Percentiles rank a stretch among this genome's conserved stretches.
These are phyloP conservation scores for Drosophila paulistorum DNA, from an alignment of 1,140 invertebrate genomes.

Conservation along the genomic window DNA sequence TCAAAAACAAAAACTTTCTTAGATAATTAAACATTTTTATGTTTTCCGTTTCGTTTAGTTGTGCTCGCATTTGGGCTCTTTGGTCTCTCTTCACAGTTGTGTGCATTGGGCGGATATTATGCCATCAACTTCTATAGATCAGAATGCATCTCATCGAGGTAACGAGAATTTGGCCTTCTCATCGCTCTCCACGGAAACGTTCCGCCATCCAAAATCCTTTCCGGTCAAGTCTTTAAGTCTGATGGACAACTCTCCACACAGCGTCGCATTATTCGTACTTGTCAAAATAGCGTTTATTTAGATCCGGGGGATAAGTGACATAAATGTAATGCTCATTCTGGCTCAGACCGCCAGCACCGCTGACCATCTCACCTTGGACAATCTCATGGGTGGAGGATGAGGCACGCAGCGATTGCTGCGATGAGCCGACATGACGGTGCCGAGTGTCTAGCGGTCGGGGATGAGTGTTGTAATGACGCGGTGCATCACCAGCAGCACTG, in stretches of 20 bases:
- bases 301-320: constrained; percentile 92
- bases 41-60: constrained; percentile 32
- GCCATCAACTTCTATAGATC: not conserved
- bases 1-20: constrained; percentile 20
- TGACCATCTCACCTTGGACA: constrained; percentile 69
- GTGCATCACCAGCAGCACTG: constrained; percentile 25
- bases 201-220: constrained; percentile 9
- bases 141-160: not conserved
- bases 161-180: not conserved
- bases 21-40: not conserved
- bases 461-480: constrained; percentile 75
- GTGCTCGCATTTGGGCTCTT: constrained; percentile 38
- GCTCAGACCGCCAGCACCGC: constrained; percentile 38
- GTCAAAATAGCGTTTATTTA: constrained; percentile 90
- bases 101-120: not conserved
- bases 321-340: constrained; percentile 91
- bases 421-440: constrained; percentile 74
- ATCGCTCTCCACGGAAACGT: constrained; percentile 19
- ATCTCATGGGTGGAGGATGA: constrained; percentile 78
- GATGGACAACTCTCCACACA: constrained; percentile 11
- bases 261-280: constrained; percentile 85
- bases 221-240: constrained; percentile 13
- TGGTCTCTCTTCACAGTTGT: constrained; percentile 44
- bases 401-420: constrained; percentile 76
- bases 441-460: constrained; percentile 73